Evolutionary conservation across 2,888 invertebrate genomes (phyloP), one percentile per base, ranked within the genome.

Genomic region (Andrena haemorrhoa): DNA sequence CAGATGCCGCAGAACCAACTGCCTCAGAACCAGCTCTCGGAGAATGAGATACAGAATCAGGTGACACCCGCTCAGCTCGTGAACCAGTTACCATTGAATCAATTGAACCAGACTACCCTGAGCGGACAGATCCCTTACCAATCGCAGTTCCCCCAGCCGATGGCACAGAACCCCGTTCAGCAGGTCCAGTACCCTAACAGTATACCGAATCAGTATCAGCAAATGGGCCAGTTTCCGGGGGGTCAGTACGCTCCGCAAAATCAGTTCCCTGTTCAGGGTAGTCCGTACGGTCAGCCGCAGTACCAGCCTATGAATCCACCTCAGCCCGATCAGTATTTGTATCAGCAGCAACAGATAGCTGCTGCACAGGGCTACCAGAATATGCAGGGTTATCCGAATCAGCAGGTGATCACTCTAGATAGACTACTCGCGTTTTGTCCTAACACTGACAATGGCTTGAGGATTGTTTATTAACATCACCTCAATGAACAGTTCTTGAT

Each of bases 81-180:
- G 76, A 94, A 95, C 84, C 94, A 95, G 81, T 90, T 94, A 88
- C 91, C 94, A 82, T 94, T 95, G 72, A 94, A 88, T 35, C 90
- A 89, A 47, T 60, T 88, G 41, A 86, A 81, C 41, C 90, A 90
- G 75, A 79, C 63, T 23, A 65, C 70, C 33, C 51, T 86, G 65
- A 60, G 56, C 41, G 86, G 84, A 31, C 91, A 89, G 56, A 89
- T 84, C 76, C 79, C 86, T 12, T 88, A 88, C 56, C 88, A 89
- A 70, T 77, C 80, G 8, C 90, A 86, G 66, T 88, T 82, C 66
- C 82, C 83, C 2, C 88, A 84, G 63, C 70, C 73, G 51, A 71
- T 84, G 75, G 7, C 60, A 49, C 81, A 86, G 61, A 88, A 82
- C 69, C 77, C 81, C 6, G 61, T 82, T 47, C 86, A 84, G 23